These are phyloP conservation scores for Pterostichus madidus DNA, from an alignment of 2,888 invertebrate genomes.

Conservation along the genomic window DNA sequence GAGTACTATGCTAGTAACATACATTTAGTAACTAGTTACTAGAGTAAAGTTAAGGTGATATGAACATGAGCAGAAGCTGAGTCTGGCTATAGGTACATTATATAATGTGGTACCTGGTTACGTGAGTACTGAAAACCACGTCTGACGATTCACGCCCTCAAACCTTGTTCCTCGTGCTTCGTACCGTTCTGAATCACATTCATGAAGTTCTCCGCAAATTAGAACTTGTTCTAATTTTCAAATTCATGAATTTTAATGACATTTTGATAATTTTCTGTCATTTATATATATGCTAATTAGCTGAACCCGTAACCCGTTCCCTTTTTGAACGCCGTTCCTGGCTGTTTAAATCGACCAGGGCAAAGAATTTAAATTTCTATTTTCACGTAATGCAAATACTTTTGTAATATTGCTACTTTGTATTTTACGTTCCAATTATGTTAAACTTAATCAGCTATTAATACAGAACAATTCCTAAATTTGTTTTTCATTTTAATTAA, in stretches of 20 bases:
- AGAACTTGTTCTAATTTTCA: constrained; percentile 62
- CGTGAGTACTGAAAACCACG: constrained; percentile 22
- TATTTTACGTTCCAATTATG: constrained; percentile 13
- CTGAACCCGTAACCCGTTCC: constrained; percentile 13
- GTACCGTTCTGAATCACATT: neutral
- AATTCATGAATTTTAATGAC: constrained; percentile 65
- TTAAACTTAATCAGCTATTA: constrained; percentile 41
- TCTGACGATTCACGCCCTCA: constrained; percentile 16
- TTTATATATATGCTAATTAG: constrained; percentile 58
- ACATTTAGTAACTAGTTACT: neutral
- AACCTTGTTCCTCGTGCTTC: no score
- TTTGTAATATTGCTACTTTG: constrained; percentile 20
- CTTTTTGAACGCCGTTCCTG: constrained; percentile 2
- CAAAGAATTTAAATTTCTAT: constrained; percentile 44
- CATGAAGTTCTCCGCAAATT: constrained; percentile 55
- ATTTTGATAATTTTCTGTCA: constrained; percentile 62
- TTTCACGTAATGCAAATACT: constrained; percentile 38
- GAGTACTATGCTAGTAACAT: no score
- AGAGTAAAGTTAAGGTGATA: neutral
- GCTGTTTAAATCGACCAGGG: constrained; percentile 41
- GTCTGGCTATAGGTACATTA: neutral
- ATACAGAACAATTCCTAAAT: constrained; percentile 1
- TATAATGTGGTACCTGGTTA: constrained; percentile 3
- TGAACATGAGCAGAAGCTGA: neutral
- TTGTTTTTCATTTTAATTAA: constrained; percentile 45